Percentiles rank a stretch among this genome's conserved stretches.
Conservation (phyloP, 2,113 vertebrate species). For the Dermatemys mawii region DNA sequence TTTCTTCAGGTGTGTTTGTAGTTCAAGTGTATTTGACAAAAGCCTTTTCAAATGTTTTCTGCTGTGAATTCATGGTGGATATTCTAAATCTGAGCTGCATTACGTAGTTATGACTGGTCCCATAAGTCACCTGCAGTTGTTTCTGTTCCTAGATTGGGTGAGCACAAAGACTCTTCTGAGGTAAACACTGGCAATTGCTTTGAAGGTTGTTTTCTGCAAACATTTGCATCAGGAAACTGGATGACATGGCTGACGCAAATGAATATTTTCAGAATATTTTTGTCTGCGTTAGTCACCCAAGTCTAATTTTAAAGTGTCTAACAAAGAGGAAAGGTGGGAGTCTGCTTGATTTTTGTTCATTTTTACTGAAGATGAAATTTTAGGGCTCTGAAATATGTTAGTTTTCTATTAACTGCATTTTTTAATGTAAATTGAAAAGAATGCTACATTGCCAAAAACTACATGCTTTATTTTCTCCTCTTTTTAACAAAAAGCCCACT, state of each 20-base stretch:
- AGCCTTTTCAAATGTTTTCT: neutral
- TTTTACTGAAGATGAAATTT: slow-evolving; percentile 54
- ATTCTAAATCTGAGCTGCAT: slow-evolving; percentile 20
- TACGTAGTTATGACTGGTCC: slow-evolving; percentile 11
- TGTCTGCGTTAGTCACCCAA: slow-evolving; percentile 55
- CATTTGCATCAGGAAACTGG: slow-evolving; percentile 41
- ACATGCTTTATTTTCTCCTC: neutral
- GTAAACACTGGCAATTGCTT: slow-evolving; percentile 16
- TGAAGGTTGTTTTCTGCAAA: slow-evolving; percentile 55
- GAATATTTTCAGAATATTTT: slow-evolving; percentile 34
- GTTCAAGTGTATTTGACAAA: slow-evolving; percentile 10
- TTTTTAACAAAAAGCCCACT: neutral
- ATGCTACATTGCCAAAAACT: neutral
- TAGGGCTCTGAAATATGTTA: slow-evolving; percentile 43
- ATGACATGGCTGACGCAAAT: slow-evolving; percentile 27
- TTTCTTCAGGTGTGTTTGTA: neutral
- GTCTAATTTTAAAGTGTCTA: slow-evolving; percentile 51
- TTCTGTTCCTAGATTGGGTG: neutral
- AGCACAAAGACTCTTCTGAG: slow-evolving; percentile 21
- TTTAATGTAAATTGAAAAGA: slow-evolving; percentile 27
- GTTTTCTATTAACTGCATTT: slow-evolving; percentile 30
- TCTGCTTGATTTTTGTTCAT: slow-evolving; percentile 57
- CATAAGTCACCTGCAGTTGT: slow-evolving; percentile 46
- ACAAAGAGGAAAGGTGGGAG: slow-evolving; percentile 36
- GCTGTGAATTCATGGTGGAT: neutral